Conservation (phyloP, 2,888 invertebrate species). For the Phalera bucephala region DNA sequence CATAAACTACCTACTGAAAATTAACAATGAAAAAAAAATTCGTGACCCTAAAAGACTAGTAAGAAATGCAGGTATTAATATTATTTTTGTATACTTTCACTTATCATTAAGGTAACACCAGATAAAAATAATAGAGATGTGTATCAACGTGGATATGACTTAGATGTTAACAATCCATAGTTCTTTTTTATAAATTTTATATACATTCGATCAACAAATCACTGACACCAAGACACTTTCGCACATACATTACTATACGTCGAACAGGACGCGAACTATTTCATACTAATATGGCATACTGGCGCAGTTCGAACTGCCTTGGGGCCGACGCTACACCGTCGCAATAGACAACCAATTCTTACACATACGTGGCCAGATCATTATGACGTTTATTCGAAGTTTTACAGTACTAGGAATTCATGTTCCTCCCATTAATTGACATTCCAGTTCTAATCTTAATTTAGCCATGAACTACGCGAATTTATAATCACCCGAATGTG, state of each 20-base stretch:
- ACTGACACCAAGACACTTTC: conserved; percentile 34
- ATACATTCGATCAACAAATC: conserved; percentile 22
- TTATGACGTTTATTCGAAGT: conserved; percentile 9
- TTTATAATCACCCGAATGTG: too few relatives aligned
- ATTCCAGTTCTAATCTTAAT: not conserved
- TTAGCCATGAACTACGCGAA: not conserved
- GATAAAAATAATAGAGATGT: conserved; percentile 72
- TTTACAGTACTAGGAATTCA: not conserved
- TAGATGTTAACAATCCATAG: conserved; percentile 68
- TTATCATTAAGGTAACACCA: conserved; percentile 79
- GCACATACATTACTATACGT: conserved; percentile 20
- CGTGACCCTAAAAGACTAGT: conserved; percentile 80
- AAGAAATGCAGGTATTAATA: conserved; percentile 75
- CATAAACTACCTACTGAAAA: conserved; percentile 47
- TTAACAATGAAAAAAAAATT: conserved; percentile 47
- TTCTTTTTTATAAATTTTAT: conserved; percentile 40
- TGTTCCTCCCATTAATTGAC: not conserved
- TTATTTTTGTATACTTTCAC: conserved; percentile 79
- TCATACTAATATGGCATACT: conserved; percentile 36
- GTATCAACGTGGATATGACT: conserved; percentile 75
- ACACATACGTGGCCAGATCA: conserved; percentile 20
- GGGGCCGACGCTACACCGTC: conserved; percentile 17
- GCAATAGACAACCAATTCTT: conserved; percentile 10
- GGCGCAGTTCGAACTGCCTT: conserved; percentile 25
- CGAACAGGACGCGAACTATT: conserved; percentile 19